A percentile compares a stretch with the other conserved stretches of the same genome.
phyloP scores from a whole-genome alignment of 2,888 invertebrate species.

The Eretmocerus hayati region DNA sequence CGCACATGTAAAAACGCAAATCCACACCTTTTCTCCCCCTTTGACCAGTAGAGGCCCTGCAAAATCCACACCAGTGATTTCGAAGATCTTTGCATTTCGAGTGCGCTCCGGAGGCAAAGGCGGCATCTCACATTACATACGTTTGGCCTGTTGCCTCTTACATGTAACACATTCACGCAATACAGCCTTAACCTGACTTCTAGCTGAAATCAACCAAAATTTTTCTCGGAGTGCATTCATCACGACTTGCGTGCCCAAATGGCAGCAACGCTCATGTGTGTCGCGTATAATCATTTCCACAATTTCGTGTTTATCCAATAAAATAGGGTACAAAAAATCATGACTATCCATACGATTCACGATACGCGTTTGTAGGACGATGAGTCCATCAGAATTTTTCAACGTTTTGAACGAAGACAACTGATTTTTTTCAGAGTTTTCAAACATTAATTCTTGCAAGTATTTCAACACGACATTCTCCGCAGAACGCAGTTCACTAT shows the following conservation, averaged over 20 bases:
- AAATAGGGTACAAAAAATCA: constrained; percentile 27
- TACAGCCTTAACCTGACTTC: constrained; percentile 16
- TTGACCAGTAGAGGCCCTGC: constrained; percentile 36
- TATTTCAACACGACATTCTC: background rate
- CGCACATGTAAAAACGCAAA: constrained; percentile 39
- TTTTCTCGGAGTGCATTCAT: constrained; percentile 23
- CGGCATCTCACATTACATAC: constrained; percentile 21
- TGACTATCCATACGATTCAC: constrained; percentile 26
- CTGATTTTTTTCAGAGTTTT: background rate
- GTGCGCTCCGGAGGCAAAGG: constrained; percentile 31
- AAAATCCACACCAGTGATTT: constrained; percentile 33
- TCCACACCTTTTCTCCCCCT: constrained; percentile 30
- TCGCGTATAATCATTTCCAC: constrained; percentile 25
- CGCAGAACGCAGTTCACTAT: background rate
- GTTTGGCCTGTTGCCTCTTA: constrained; percentile 24
- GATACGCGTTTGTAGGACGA: constrained; percentile 5
- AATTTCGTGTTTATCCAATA: constrained; percentile 28
- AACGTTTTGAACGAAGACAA: background rate
- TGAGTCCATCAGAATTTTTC: background rate
- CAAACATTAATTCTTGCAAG: background rate
- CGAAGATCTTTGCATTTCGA: constrained; percentile 20
- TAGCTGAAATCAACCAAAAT: constrained; percentile 21
- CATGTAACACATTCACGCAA: constrained; percentile 19
- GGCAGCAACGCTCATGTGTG: constrained; percentile 21
- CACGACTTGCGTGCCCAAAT: constrained; percentile 22